These are phyloP conservation scores for Puma concolor DNA, from an alignment of 2,113 vertebrate species.

Conservation along the genomic window DNA sequence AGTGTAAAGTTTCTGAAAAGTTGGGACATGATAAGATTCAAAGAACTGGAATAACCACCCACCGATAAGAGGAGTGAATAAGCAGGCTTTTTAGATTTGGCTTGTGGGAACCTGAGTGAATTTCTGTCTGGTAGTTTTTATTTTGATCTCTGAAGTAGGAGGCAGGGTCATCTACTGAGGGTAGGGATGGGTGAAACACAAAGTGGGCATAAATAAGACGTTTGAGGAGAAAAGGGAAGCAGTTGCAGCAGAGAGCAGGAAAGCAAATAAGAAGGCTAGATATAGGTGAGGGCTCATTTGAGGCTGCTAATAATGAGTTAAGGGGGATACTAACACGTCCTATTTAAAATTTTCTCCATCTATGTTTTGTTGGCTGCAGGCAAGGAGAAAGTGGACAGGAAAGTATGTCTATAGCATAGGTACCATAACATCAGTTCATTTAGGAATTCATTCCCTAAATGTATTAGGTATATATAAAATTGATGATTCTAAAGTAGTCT, in stretches of 20 bases:
- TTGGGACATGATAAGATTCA: background rate
- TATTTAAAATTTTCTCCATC: background rate
- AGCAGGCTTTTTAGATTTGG: background rate
- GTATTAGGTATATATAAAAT: background rate
- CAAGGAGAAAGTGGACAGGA: background rate
- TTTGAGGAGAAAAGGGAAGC: background rate
- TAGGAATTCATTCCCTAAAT: background rate
- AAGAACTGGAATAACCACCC: background rate
- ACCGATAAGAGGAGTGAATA: background rate
- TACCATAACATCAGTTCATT: background rate
- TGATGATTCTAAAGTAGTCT: background rate
- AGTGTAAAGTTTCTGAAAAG: background rate
- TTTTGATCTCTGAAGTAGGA: background rate
- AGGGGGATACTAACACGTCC: background rate
- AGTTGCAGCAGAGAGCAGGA: background rate
- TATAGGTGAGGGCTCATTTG: background rate
- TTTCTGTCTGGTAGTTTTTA: background rate
- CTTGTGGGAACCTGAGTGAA: background rate
- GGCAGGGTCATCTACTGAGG: background rate
- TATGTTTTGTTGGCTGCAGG: background rate
- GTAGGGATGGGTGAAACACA: background rate
- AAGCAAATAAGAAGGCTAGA: background rate
- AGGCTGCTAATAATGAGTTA: background rate
- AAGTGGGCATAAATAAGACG: background rate
- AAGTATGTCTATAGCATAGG: background rate